Conservation (phyloP, 2,888 invertebrate genomes). For the Hydroisotoma schaefferi region DNA sequence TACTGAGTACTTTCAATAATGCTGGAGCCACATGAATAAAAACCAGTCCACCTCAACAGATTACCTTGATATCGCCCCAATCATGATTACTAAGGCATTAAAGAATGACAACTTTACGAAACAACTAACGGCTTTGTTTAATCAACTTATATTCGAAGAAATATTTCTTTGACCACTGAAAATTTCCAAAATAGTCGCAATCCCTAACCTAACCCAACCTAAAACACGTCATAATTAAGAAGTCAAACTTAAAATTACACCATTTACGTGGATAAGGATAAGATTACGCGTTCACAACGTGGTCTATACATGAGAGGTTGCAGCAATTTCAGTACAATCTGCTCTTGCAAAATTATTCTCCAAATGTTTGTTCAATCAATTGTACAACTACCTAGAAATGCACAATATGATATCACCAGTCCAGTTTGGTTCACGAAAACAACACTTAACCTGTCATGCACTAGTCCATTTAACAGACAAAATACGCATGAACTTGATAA, state of each 20-base stretch:
- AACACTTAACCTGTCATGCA: conserved; percentile 18
- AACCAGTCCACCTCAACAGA: neutral
- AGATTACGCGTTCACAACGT: no score
- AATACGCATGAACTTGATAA: conserved; percentile 9
- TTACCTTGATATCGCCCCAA: neutral
- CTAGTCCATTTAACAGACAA: neutral
- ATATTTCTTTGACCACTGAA: conserved; percentile 5
- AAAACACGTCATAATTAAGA: conserved; percentile 7
- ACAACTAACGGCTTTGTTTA: neutral
- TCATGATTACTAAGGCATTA: neutral
- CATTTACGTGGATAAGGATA: no score
- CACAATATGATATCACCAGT: conserved; percentile 9
- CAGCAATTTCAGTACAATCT: conserved; percentile 26
- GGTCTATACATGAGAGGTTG: no score
- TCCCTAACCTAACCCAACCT: conserved; percentile 10
- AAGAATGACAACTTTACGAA: neutral
- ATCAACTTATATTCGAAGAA: neutral
- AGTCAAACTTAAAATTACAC: no score
- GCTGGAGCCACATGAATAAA: neutral
- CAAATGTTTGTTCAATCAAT: conserved; percentile 17
- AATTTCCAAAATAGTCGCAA: conserved; percentile 19
- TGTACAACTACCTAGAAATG: neutral
- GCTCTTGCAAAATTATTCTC: conserved; percentile 20
- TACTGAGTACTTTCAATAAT: neutral
- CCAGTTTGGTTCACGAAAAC: conserved; percentile 19